A percentile compares a stretch with the other conserved stretches of the same genome.
Evolutionary conservation across 2,888 invertebrate genomes (phyloP).

Genomic region (Flexamia atlantica): DNA sequence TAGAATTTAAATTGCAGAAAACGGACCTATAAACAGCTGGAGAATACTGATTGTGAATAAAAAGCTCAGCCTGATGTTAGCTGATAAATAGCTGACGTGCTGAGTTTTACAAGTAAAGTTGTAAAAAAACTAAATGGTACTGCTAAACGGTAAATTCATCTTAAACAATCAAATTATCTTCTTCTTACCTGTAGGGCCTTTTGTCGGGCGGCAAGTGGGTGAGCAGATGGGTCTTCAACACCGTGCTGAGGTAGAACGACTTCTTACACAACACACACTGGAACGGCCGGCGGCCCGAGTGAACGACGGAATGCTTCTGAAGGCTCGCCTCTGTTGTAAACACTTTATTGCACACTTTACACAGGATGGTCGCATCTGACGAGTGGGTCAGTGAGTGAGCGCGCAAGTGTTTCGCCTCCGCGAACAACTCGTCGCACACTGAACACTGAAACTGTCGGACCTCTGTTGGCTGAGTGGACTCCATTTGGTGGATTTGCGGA

Average conservation of each 20-base stretch:
- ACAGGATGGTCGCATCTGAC: neutral
- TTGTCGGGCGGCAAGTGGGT: slow-evolving; percentile 64
- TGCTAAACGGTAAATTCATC: too few relatives aligned
- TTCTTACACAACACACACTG: slow-evolving; percentile 68
- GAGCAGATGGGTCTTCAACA: slow-evolving; percentile 68
- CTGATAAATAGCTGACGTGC: too few relatives aligned
- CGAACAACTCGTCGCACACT: slow-evolving; percentile 69
- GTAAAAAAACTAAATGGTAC: too few relatives aligned
- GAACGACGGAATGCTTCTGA: slow-evolving; percentile 68
- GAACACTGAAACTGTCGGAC: slow-evolving; percentile 69
- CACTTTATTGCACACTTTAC: neutral
- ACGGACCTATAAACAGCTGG: too few relatives aligned
- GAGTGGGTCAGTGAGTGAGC: slow-evolving; percentile 1
- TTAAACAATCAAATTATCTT: too few relatives aligned
- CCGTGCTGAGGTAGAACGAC: slow-evolving; percentile 68
- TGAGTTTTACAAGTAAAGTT: too few relatives aligned
- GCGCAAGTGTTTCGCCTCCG: slow-evolving; percentile 63
- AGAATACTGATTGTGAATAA: too few relatives aligned
- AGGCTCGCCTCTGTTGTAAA: slow-evolving; percentile 58
- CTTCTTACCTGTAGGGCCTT: neutral
- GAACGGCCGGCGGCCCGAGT: slow-evolving; percentile 67
- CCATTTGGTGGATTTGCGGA: slow-evolving; percentile 1
- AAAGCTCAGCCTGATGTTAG: too few relatives aligned
- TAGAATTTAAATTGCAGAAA: too few relatives aligned
- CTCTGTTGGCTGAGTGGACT: slow-evolving; percentile 62